Base-by-base conservation (phyloP, 2,888 invertebrate genomes). In the Peribatodes rhomboidaria region DNA sequence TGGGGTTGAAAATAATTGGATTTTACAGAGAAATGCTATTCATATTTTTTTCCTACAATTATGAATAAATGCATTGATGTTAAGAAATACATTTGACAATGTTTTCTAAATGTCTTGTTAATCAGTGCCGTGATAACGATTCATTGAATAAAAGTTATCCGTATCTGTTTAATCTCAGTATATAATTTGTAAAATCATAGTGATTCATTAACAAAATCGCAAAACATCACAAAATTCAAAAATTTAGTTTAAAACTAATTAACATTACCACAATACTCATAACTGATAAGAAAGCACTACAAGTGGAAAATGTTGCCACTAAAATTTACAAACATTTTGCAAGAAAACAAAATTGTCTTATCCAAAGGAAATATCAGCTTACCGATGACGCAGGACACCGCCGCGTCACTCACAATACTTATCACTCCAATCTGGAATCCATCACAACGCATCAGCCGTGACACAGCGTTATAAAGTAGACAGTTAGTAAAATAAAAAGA, bases 391-490 rank as follows among this genome's bases (percentile, higher is more conserved):
- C 71, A 75, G 71, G 67, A 71, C 74, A 73, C 68, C 65, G 70
- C 65, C 71, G 72, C 78, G 76, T 74, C 75, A 76, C 71, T 71
- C 75, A 76, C 65, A 55, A 59, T 47, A 44, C 78, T 79, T 80
- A 80, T 82, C 78, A 81, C 82, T 79, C 72, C 70, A 81, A 84
- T 77, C 75, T 78, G 73, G 79, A 86, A 88, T 86, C 85, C 86
- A 81, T 83, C 67, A 73, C 78, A 79, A 74, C 72, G 71, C 62
- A 68, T 86, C 80, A 90, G 72, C 86, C 86, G 78, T 92, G 92
- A 69, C 92, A 93, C 65, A 92, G 83, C 65, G 89, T 92, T 79
- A 93, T 92, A 37, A 93, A 79, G 77, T 93, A 92, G 83, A 93
- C 92, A 76, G 92, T 93, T 63, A 93, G 79, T 46, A 92, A 72